A percentile compares a stretch with the other conserved stretches of the same genome.
Conservation (phyloP, 2,888 invertebrate species). For the Saturnia pavonia region DNA sequence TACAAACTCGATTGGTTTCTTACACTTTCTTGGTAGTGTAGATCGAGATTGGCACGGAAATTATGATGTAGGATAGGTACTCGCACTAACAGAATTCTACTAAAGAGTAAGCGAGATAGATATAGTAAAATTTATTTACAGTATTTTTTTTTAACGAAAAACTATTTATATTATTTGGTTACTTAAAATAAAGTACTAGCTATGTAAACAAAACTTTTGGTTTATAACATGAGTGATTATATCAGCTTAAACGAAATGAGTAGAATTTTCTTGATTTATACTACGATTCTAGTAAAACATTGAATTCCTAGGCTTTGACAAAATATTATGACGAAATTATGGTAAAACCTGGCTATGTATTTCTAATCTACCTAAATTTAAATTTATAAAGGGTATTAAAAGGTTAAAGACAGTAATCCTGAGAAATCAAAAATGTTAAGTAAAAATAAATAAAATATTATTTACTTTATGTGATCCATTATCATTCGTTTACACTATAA, state of each 20-base stretch:
- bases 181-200: background rate
- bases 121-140: too few relatives aligned
- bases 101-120: too few relatives aligned
- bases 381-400: too few relatives aligned
- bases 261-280: too few relatives aligned
- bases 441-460: background rate
- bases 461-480: background rate
- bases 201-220: background rate
- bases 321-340: background rate
- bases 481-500: conserved; percentile 4
- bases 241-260: background rate
- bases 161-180: background rate
- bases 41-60: too few relatives aligned
- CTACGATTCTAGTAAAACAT: background rate
- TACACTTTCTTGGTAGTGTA: too few relatives aligned
- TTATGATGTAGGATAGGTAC: too few relatives aligned
- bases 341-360: too few relatives aligned
- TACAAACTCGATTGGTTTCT: too few relatives aligned
- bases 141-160: too few relatives aligned
- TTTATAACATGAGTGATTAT: background rate
- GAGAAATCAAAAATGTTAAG: background rate
- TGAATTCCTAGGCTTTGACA: background rate
- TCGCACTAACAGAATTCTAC: too few relatives aligned
- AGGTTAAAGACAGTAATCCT: background rate
- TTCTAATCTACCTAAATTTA: too few relatives aligned